phyloP scores from a whole-genome alignment of 1,140 invertebrate species.

The Microplitis mediator region DNA sequence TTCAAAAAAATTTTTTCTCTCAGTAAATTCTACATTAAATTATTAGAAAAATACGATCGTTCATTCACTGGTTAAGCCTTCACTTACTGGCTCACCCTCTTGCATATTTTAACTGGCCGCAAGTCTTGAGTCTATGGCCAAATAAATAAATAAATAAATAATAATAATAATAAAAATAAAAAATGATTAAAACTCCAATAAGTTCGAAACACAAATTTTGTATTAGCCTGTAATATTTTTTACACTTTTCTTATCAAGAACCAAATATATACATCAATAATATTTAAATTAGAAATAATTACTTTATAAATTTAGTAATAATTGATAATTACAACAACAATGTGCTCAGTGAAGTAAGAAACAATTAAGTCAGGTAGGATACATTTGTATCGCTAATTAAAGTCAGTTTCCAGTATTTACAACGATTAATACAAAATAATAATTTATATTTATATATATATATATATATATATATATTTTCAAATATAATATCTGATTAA shows the following conservation, averaged over 20 bases:
- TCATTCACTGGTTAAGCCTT: too few species aligned
- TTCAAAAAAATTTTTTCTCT: too few species aligned
- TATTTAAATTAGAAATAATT: not conserved
- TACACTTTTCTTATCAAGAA: conserved; percentile 4
- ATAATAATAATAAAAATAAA: not conserved
- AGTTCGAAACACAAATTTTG: not conserved
- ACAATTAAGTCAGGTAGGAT: conserved; percentile 35
- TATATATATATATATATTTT: too few species aligned
- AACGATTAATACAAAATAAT: conserved; percentile 57
- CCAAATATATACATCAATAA: conserved; percentile 1
- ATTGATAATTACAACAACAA: not conserved
- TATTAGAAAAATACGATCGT: too few species aligned
- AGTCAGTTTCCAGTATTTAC: conserved; percentile 53
- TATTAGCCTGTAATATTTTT: not conserved
- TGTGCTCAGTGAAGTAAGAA: not conserved
- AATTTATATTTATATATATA: conserved; percentile 50
- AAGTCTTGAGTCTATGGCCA: too few species aligned
- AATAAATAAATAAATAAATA: too few species aligned
- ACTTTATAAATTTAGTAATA: not conserved
- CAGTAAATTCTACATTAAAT: too few species aligned
- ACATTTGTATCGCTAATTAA: conserved; percentile 46
- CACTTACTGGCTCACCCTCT: too few species aligned
- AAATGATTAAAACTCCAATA: not conserved
- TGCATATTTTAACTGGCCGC: too few species aligned
- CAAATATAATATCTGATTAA: not conserved